These are phyloP conservation scores for Drosophila kikkawai DNA, from an alignment of 1,140 invertebrate genomes.

Conservation along the genomic window DNA sequence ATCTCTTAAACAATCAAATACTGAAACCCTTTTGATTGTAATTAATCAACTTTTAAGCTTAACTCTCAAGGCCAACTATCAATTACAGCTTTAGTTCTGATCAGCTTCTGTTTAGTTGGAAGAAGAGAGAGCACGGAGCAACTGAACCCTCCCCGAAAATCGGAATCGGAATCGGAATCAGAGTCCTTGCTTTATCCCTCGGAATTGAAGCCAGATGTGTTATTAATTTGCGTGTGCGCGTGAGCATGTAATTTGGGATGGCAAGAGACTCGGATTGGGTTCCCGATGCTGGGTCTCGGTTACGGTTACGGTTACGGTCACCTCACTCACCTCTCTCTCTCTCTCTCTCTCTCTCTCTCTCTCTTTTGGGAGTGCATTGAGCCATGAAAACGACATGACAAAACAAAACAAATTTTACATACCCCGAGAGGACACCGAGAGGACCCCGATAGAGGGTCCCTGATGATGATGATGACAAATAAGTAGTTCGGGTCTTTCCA, in stretches of 20 bases:
- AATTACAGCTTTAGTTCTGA: conserved; percentile 24
- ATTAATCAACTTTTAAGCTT: conserved; percentile 19
- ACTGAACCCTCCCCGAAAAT: conserved; percentile 10
- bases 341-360: neutral
- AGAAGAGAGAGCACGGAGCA: neutral
- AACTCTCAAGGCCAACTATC: conserved; percentile 19
- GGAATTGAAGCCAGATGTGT: conserved; percentile 77
- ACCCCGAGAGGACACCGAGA: conserved; percentile 47
- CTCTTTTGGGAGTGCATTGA: conserved; percentile 58
- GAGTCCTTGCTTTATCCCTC: conserved; percentile 11
- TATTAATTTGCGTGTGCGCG: conserved; percentile 84
- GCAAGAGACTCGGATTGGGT: neutral
- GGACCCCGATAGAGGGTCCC: neutral
- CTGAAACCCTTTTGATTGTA: neutral
- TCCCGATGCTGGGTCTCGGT: conserved; percentile 1
- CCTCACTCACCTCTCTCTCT: neutral
- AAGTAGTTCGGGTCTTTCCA: conserved; percentile 6
- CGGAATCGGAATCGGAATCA: neutral
- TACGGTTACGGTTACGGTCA: neutral
- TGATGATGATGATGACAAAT: conserved; percentile 64
- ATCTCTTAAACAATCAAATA: neutral
- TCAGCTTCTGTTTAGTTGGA: conserved; percentile 30
- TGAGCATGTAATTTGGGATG: conserved; percentile 82
- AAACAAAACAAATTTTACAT: conserved; percentile 81
- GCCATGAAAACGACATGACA: conserved; percentile 84